A percentile compares a stretch with the other conserved stretches of the same genome.
Conservation (phyloP, 1,140 invertebrate genomes). For the Drosophila grimshawi region DNA sequence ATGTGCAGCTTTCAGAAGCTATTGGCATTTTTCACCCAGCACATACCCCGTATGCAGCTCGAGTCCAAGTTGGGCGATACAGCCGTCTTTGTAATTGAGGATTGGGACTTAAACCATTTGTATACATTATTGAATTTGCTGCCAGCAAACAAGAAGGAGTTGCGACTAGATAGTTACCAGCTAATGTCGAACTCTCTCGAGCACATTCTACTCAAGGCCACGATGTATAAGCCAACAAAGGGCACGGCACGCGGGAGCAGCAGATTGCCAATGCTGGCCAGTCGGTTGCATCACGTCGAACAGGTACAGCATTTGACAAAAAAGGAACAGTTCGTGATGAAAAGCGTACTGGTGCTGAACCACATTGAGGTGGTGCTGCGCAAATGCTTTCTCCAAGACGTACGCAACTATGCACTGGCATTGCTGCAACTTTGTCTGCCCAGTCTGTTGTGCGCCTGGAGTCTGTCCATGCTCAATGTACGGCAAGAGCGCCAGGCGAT, state of each 20-base stretch:
- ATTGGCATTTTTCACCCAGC: conserved; percentile 1
- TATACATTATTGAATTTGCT: conserved; percentile 25
- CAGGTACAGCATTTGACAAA: not conserved
- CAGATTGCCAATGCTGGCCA: conserved; percentile 9
- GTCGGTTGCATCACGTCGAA: conserved; percentile 6
- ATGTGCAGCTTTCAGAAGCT: conserved; percentile 27
- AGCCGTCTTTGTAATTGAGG: conserved; percentile 18
- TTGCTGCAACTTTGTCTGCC: conserved; percentile 34
- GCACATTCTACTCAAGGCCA: conserved; percentile 22
- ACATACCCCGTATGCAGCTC: conserved; percentile 24
- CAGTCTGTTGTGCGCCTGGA: conserved; percentile 3
- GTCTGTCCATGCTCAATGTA: conserved; percentile 13
- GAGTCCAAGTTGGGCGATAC: conserved; percentile 28
- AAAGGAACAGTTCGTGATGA: not conserved
- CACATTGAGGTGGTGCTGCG: conserved; percentile 23
- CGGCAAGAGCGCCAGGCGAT: not conserved
- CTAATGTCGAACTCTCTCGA: conserved; percentile 37
- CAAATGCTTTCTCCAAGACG: conserved; percentile 28
- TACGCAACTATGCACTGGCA: conserved; percentile 10
- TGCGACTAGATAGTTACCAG: conserved; percentile 40
- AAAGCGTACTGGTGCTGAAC: not conserved
- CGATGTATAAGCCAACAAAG: not conserved
- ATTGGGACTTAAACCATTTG: not conserved
- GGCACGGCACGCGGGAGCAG: not conserved
- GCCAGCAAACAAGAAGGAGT: not conserved